A percentile compares a stretch with the other conserved stretches of the same genome.
These are phyloP conservation scores for Onchidella celtica DNA, from an alignment of 2,888 invertebrate genomes.

Conservation along the genomic window DNA sequence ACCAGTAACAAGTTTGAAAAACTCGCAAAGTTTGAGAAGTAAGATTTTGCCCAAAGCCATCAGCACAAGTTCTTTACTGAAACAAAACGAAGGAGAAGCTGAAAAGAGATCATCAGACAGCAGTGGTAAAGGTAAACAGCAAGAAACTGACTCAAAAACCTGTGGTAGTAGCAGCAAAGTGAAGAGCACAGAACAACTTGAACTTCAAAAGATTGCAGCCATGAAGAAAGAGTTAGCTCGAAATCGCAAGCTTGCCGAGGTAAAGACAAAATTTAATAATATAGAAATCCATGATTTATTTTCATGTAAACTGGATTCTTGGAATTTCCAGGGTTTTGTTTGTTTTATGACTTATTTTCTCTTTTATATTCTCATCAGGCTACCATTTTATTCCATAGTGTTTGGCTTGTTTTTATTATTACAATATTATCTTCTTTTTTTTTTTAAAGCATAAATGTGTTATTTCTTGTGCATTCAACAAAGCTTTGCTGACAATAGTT, in stretches of 20 bases:
- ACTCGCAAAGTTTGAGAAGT: slow-evolving; percentile 30
- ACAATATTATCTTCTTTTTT: too few species aligned
- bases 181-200: slow-evolving; percentile 73
- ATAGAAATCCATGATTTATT: too few species aligned
- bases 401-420: too few species aligned
- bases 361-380: too few species aligned
- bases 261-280: too few species aligned
- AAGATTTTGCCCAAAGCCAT: neutral
- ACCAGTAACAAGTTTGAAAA: neutral
- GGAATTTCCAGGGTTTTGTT: too few species aligned
- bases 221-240: slow-evolving; percentile 66
- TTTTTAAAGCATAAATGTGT: too few species aligned
- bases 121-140: neutral
- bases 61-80: neutral
- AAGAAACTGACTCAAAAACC: neutral
- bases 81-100: neutral
- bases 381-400: too few species aligned
- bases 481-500: too few species aligned
- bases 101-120: neutral
- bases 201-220: slow-evolving; percentile 71
- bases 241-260: slow-evolving; percentile 63
- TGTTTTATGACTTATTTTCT: too few species aligned
- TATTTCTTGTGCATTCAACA: too few species aligned
- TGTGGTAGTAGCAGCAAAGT: neutral
- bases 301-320: too few species aligned